Evolutionary conservation across 2,888 invertebrate species (phyloP).

Genomic region (Cantharis rufa): DNA sequence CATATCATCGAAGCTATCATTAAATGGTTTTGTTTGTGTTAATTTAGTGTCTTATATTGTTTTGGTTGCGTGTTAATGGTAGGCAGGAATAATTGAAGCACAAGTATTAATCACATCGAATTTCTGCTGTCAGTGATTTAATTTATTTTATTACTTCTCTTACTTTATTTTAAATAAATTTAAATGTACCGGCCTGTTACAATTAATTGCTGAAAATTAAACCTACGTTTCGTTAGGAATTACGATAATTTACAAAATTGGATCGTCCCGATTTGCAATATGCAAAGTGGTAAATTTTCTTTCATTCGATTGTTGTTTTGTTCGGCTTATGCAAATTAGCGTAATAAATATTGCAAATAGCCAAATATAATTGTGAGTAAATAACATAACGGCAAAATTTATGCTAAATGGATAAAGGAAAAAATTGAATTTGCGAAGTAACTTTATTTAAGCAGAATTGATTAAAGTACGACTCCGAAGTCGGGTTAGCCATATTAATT

Average conservation of each 20-base stretch:
- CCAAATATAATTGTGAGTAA: neutral
- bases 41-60: conserved; percentile 16
- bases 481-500: neutral
- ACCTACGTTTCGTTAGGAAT: neutral
- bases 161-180: conserved; percentile 4
- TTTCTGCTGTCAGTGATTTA: conserved; percentile 23
- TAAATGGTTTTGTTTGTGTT: conserved; percentile 13
- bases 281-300: neutral
- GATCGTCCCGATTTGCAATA: neutral
- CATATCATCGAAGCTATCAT: conserved; percentile 10
- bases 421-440: neutral
- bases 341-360: neutral
- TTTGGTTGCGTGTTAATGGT: conserved; percentile 20
- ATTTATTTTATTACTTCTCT: conserved; percentile 3
- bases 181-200: neutral
- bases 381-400: neutral
- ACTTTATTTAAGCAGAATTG: neutral
- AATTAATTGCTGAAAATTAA: neutral
- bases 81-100: conserved; percentile 4
- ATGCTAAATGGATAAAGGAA: neutral
- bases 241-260: neutral
- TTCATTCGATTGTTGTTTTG: neutral
- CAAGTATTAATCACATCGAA: conserved; percentile 27
- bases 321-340: neutral
- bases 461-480: neutral